phyloP scores from a whole-genome alignment of 2,113 vertebrate species.

The Pedetes capensis region DNA sequence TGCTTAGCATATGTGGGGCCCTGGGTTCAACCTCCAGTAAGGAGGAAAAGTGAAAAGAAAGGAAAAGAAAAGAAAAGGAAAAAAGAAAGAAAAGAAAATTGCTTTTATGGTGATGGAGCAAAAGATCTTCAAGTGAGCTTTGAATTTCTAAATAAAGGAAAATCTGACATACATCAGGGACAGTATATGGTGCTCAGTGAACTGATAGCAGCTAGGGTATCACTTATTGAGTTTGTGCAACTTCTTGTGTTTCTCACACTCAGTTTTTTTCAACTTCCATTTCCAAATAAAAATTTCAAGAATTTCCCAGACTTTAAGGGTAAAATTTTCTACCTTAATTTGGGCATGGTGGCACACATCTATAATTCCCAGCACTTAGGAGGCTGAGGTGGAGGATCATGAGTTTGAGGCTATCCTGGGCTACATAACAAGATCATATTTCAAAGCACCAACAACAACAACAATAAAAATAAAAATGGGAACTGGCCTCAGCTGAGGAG shows the following conservation, averaged over 20 bases:
- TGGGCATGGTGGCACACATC: neutral
- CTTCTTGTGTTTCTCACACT: neutral
- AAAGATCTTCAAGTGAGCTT: neutral
- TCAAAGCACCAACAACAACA: too few species aligned
- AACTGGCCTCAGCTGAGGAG: too few species aligned
- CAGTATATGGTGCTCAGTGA: neutral
- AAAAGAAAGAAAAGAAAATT: too few species aligned
- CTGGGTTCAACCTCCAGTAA: too few species aligned
- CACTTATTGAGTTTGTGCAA: neutral
- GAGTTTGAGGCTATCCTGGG: too few species aligned
- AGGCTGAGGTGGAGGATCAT: too few species aligned
- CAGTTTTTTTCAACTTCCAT: neutral
- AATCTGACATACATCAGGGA: neutral
- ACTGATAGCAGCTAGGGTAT: neutral
- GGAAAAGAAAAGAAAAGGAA: too few species aligned
- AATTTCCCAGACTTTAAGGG: neutral
- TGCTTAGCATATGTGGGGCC: too few species aligned
- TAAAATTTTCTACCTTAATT: neutral
- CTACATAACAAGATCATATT: too few species aligned
- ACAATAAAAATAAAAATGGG: too few species aligned
- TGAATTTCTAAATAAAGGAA: slow-evolving; percentile 24
- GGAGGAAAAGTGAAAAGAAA: too few species aligned
- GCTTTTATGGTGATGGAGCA: neutral
- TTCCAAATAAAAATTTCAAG: neutral
- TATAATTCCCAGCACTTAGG: too few species aligned